Conservation (phyloP, 2,113 vertebrate genomes). For the Cricetomys ansorgei region DNA sequence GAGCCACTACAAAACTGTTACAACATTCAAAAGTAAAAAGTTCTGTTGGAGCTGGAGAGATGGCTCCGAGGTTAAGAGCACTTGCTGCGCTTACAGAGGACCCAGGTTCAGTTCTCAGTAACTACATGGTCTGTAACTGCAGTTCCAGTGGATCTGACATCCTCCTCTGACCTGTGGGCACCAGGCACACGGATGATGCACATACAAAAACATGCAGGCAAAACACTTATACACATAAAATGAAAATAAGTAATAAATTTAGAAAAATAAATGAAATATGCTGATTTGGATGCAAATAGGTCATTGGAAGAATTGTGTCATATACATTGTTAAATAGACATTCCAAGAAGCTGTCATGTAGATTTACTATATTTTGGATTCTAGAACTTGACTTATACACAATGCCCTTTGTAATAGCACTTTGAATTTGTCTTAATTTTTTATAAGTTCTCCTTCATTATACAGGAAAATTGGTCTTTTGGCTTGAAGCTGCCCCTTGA, state of each 20-base stretch:
- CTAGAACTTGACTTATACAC: background rate
- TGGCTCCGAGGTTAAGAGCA: background rate
- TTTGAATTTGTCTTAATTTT: background rate
- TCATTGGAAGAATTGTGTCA: background rate
- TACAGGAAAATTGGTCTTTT: background rate
- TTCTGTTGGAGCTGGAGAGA: background rate
- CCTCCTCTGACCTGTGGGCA: background rate
- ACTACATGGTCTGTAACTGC: background rate
- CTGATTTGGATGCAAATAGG: background rate
- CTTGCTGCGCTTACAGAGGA: background rate
- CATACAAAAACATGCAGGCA: background rate
- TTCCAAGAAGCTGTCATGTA: background rate
- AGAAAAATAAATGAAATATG: background rate
- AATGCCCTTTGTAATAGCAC: background rate
- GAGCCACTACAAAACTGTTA: background rate
- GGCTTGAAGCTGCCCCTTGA: background rate
- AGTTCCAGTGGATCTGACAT: background rate
- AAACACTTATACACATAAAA: background rate
- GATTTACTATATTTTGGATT: background rate
- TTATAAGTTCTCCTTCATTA: background rate
- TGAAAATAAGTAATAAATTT: background rate
- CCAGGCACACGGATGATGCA: background rate
- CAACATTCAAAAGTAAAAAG: background rate
- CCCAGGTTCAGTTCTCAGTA: background rate
- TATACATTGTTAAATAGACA: background rate